Base-by-base conservation (phyloP, 2,797 vertebrate genomes). In the Sarcophilus harrisii region DNA sequence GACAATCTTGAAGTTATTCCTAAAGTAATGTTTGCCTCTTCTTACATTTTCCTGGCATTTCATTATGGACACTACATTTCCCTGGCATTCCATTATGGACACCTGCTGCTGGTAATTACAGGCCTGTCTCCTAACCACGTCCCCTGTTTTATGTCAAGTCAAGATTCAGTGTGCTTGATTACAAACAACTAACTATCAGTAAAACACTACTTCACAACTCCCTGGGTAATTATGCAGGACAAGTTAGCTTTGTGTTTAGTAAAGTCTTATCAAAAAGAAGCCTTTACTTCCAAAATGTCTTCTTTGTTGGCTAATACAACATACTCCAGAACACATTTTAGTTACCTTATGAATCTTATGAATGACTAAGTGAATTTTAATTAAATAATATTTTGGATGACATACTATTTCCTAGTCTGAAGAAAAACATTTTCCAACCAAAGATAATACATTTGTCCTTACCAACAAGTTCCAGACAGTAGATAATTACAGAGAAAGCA, bases 61-160 rank as follows among this genome's bases (percentile, higher is more conserved):
- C 97, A 97, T 98, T 98, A 98, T 92, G 97, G 98, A 96, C 98
- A 99, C 97, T 98, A 97, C 93, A 97, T 97, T 94, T 97, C 96
- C 97, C 91, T 94, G 91, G 96, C 97, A 97, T 98, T 98, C 98
- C 97, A 97, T 98, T 98, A 98, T 92, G 97, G 98, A 96, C 98
- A 99, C 98, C 98, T 99, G 98, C 98, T 98, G 98, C 96, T 97
- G 97, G 93, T 98, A 98, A 99, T 99, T 98, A 98, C 97, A 97
- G 92, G 96, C 96, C 97, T 97, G 96, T 95, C 96, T 98, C 92
- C 94, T 93, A 97, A 97, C 96, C 92, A 93, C 96, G 98, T 98
- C 97, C 98, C 98, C 97, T 96, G 96, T 95, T 98, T 98, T 96
- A 96, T 96, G 96, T 97, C 98, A 98, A 96, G 91, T 96, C 95